phyloP scores from a whole-genome alignment of 2,888 invertebrate species.

The Odontomyia ornata region DNA sequence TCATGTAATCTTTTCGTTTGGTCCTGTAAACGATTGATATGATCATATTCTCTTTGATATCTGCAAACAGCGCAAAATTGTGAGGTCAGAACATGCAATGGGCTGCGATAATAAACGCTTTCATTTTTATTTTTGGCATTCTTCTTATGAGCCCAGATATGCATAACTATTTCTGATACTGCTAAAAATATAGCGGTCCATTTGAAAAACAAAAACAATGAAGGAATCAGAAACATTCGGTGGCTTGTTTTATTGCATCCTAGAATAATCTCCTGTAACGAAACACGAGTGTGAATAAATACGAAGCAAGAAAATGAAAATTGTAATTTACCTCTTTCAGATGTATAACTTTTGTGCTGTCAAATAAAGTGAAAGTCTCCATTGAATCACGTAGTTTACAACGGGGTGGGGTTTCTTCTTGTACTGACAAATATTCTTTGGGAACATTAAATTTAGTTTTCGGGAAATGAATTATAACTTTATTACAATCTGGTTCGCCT shows the following conservation, averaged over 20 bases:
- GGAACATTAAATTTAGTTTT: slow-evolving; percentile 62
- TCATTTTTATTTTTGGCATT: slow-evolving; percentile 70
- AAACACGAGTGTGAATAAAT: background rate
- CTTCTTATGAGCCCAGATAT: slow-evolving; percentile 74
- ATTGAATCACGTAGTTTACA: slow-evolving; percentile 32
- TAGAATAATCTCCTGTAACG: slow-evolving; percentile 59
- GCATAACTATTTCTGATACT: slow-evolving; percentile 70
- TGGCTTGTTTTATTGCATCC: slow-evolving; percentile 63
- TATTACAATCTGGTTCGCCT: slow-evolving; percentile 53
- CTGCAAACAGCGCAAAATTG: slow-evolving; percentile 76
- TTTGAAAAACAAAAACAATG: slow-evolving; percentile 69
- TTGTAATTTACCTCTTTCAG: slow-evolving; percentile 50
- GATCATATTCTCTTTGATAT: slow-evolving; percentile 70
- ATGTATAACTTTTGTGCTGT: slow-evolving; percentile 50
- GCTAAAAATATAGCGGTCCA: slow-evolving; percentile 66
- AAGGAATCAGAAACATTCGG: slow-evolving; percentile 70
- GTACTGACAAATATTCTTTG: slow-evolving; percentile 54
- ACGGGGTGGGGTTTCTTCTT: slow-evolving; percentile 2
- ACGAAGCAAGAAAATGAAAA: slow-evolving; percentile 40
- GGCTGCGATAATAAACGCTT: slow-evolving; percentile 73
- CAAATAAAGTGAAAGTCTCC: slow-evolving; percentile 48
- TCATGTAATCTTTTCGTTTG: slow-evolving; percentile 60
- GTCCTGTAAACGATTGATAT: slow-evolving; percentile 73
- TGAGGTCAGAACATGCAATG: slow-evolving; percentile 73
- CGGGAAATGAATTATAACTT: slow-evolving; percentile 58